Evolutionary conservation across 2,888 invertebrate species (phyloP).

Genomic region (Heliconius cydno): DNA sequence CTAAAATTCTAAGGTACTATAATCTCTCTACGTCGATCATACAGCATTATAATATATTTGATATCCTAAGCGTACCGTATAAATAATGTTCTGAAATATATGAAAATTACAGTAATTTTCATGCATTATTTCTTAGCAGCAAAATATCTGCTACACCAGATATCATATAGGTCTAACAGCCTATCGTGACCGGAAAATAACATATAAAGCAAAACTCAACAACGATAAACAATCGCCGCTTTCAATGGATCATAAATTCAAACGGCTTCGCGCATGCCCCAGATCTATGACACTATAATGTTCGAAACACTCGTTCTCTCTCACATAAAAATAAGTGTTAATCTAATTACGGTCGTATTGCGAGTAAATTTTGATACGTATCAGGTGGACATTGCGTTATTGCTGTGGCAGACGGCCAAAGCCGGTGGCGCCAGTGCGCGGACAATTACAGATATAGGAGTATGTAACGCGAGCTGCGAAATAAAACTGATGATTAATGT

Average conservation of each 20-base stretch:
- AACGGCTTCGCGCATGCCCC: slow-evolving; percentile 28
- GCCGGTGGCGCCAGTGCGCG: slow-evolving; percentile 71
- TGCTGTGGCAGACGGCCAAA: slow-evolving; percentile 76
- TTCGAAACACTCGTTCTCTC: slow-evolving; percentile 26
- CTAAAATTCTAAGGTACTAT: neutral
- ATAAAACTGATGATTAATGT: slow-evolving; percentile 72
- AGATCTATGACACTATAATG: slow-evolving; percentile 35
- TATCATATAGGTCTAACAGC: neutral
- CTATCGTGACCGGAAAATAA: slow-evolving; percentile 20
- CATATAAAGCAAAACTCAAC: slow-evolving; percentile 22
- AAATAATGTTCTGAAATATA: neutral
- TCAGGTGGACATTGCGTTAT: slow-evolving; percentile 60
- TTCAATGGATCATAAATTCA: slow-evolving; percentile 37
- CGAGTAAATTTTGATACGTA: slow-evolving; percentile 66
- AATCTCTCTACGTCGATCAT: too few species aligned
- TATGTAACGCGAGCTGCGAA: slow-evolving; percentile 68
- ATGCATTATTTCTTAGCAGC: neutral
- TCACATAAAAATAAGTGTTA: slow-evolving; percentile 34
- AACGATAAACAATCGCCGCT: slow-evolving; percentile 34
- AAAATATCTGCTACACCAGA: neutral
- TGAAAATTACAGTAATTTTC: neutral
- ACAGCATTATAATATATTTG: too few species aligned
- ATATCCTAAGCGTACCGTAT: too few species aligned
- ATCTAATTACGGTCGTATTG: slow-evolving; percentile 42
- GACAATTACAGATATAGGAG: slow-evolving; percentile 71